Percentiles rank a stretch among this genome's conserved stretches.
Conservation (phyloP, 2,888 invertebrate species). For the Ennomos fuscantarius region DNA sequence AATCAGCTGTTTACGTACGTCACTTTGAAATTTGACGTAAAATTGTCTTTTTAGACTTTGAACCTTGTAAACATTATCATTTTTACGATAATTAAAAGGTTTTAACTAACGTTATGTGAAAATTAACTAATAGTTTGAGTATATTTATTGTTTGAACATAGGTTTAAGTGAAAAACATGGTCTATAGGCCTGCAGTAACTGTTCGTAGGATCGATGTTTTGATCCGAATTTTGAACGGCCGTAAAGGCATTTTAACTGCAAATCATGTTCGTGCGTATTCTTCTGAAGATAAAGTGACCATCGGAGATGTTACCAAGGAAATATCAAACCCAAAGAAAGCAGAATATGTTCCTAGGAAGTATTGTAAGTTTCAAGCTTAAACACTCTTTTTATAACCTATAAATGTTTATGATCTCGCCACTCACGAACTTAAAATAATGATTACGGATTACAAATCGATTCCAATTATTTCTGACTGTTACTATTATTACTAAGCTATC, state of each 20-base stretch:
- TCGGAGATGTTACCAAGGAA: constrained; percentile 90
- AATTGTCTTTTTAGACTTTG: constrained; percentile 66
- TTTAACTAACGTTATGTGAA: constrained; percentile 9
- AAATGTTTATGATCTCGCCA: not conserved
- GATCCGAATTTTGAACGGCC: constrained; percentile 75
- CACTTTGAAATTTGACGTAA: not conserved
- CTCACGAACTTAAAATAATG: too few species aligned
- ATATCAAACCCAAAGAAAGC: constrained; percentile 85
- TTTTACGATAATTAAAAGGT: constrained; percentile 37
- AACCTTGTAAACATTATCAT: constrained; percentile 58
- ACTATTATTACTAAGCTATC: too few species aligned
- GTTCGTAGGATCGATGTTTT: constrained; percentile 79
- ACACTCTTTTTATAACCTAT: constrained; percentile 45
- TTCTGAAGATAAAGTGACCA: constrained; percentile 86
- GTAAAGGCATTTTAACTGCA: constrained; percentile 66
- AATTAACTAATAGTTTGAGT: constrained; percentile 11
- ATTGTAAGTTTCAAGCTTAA: constrained; percentile 86
- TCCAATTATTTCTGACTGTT: too few species aligned
- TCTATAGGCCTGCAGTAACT: constrained; percentile 74
- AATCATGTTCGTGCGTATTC: constrained; percentile 75
- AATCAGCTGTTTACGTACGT: constrained; percentile 40
- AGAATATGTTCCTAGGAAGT: constrained; percentile 94
- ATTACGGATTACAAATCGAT: too few species aligned
- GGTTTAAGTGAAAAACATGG: constrained; percentile 43
- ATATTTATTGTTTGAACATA: constrained; percentile 13